Evolutionary conservation across 2,888 invertebrate species (phyloP).

Genomic region (Pandemis corylana): DNA sequence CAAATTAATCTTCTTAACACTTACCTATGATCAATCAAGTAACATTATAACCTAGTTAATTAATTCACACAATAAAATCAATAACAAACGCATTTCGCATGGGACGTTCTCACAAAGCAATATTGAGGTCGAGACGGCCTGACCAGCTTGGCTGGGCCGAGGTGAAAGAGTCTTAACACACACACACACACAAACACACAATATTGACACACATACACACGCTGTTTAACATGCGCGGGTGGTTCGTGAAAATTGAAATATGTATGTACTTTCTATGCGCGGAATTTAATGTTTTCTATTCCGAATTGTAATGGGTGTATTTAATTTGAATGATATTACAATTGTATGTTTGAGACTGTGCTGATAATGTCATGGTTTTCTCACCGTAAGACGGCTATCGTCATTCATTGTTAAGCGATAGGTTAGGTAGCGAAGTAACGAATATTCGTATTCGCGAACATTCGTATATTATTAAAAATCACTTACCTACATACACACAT

Average conservation of each 20-base stretch:
- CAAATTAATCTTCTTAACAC: neutral
- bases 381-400: neutral
- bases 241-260: conserved; percentile 37
- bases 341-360: neutral
- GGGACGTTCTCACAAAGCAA: neutral
- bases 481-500: too few species aligned
- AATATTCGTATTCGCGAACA: too few species aligned
- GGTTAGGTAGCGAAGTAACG: too few species aligned
- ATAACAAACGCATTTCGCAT: neutral
- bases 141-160: conserved; percentile 24
- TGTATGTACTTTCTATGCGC: conserved; percentile 34
- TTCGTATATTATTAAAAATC: neutral
- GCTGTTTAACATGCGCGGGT: conserved; percentile 26
- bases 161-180: conserved; percentile 31
- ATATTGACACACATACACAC: conserved; percentile 4
- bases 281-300: conserved; percentile 26
- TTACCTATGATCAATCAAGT: neutral
- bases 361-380: neutral
- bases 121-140: conserved; percentile 21
- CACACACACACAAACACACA: conserved; percentile 1
- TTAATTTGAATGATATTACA: neutral
- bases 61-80: neutral
- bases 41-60: neutral
- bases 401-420: neutral
- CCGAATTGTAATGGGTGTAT: conserved; percentile 1